Conservation (phyloP, 2,113 vertebrate genomes). For the Bubo blakistoni region DNA sequence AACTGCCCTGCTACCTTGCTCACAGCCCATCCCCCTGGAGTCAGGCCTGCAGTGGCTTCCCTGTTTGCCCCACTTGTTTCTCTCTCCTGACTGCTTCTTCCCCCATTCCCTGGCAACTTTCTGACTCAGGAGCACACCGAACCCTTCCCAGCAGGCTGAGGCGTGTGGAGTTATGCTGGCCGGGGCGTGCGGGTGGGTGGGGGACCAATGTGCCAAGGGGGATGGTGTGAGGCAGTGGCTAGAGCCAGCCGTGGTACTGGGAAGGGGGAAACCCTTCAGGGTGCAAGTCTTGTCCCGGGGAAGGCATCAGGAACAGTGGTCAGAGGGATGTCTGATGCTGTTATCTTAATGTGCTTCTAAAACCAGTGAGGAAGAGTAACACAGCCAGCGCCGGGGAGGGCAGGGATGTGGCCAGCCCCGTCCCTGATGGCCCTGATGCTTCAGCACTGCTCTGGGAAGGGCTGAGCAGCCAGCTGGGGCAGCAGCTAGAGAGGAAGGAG, state of each 20-base stretch:
- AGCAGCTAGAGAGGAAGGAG: neutral
- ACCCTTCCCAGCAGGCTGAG: neutral
- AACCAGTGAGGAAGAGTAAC: neutral
- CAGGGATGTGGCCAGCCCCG: neutral
- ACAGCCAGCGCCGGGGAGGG: rapidly evolving
- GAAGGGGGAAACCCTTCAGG: neutral
- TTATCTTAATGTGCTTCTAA: neutral
- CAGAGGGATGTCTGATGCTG: neutral
- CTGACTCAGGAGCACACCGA: rapidly evolving
- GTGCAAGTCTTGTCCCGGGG: neutral
- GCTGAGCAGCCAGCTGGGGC: neutral
- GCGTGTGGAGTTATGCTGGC: rapidly evolving
- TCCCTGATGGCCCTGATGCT: neutral
- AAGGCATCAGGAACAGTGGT: neutral
- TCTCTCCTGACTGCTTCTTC: neutral
- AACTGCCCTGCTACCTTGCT: neutral
- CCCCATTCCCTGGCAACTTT: neutral
- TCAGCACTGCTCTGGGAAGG: neutral
- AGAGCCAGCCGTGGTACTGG: neutral
- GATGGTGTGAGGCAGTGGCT: neutral
- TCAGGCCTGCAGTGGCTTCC: neutral
- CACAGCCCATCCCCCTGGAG: neutral
- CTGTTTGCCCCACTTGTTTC: neutral
- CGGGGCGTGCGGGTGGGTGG: rapidly evolving
- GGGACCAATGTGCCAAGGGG: neutral